Evolutionary conservation across 2,797 vertebrate species (phyloP), one percentile per base, ranked within the genome.

Genomic region (Scomberomorus guttatus): DNA sequence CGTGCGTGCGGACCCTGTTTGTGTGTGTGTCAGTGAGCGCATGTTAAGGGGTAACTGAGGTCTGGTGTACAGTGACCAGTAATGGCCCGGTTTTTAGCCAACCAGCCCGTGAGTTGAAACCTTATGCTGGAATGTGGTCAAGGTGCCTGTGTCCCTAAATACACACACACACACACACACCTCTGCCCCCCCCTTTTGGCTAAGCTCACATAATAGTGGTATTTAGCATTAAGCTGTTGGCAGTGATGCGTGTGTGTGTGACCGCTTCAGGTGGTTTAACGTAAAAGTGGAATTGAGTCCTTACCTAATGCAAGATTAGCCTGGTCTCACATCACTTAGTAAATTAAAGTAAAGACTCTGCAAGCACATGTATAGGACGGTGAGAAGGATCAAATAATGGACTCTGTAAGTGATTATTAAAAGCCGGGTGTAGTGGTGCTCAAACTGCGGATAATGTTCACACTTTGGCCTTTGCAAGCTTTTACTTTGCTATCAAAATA

Each of bases 201-300:
- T 51, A 75, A 74, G 73, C 61, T 82, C 69, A 77, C 80, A 75
- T 90, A 89, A 91, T 87, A 51, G 55, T 71, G 69, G 87, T 71
- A 89, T 87, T 94, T 89, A 91, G 91, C 56, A 39, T 82, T 93
- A 89, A 90, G 86, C 60, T 90, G 83, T 83, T 93, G 90, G 89
- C 88, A 84, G 74, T 56, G 55, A n/a, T 34, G 57, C 48, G 64
- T 69, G 70, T 56, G 14, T 34, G 42, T 39, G 39, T 29, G 61
- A 59, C 52, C 18, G 80, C 77, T 90, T 86, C 69, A 84, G 68
- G 65, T 79, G 66, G 71, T 88, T 91, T 79, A 79, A 77, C 57
- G 29, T 46, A 88, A 80, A 89, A 82, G 79, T 80, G 79, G 58
- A 85, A 82, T 46, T 50, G 13, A 82, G 59, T 54, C 80, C 59